Percentiles rank a stretch among this genome's conserved stretches.
Evolutionary conservation across 2,113 vertebrate genomes (phyloP).

Genomic region (Microtus pennsylvanicus): DNA sequence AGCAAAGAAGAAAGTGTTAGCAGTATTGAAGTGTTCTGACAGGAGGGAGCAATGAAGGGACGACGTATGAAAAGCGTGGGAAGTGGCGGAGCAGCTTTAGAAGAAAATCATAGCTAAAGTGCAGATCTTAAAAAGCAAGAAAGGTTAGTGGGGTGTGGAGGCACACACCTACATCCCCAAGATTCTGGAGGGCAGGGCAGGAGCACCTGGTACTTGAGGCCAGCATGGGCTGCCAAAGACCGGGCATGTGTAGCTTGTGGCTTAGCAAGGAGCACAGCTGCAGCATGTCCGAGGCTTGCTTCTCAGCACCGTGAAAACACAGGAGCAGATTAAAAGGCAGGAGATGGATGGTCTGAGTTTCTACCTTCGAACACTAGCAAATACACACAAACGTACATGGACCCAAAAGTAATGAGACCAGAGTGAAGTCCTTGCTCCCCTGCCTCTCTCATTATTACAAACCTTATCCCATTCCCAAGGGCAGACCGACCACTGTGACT

Average conservation of each 20-base stretch:
- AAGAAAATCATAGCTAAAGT: background rate
- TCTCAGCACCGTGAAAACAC: too few species aligned
- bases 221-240: background rate
- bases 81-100: background rate
- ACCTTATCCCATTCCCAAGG: background rate
- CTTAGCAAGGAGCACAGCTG: background rate
- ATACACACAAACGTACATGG: background rate
- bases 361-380: background rate
- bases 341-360: background rate
- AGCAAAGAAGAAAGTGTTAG: background rate
- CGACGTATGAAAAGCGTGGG: background rate
- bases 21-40: background rate
- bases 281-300: background rate
- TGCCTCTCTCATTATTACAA: background rate
- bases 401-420: background rate
- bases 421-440: background rate
- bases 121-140: background rate
- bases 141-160: background rate
- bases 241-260: background rate
- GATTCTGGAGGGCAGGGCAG: background rate
- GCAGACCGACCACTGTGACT: background rate
- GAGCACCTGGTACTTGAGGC: background rate
- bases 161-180: background rate
- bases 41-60: background rate
- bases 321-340: background rate